Base-by-base conservation (phyloP, 2,113 vertebrate genomes). In the Notarius quadriscutis region DNA sequence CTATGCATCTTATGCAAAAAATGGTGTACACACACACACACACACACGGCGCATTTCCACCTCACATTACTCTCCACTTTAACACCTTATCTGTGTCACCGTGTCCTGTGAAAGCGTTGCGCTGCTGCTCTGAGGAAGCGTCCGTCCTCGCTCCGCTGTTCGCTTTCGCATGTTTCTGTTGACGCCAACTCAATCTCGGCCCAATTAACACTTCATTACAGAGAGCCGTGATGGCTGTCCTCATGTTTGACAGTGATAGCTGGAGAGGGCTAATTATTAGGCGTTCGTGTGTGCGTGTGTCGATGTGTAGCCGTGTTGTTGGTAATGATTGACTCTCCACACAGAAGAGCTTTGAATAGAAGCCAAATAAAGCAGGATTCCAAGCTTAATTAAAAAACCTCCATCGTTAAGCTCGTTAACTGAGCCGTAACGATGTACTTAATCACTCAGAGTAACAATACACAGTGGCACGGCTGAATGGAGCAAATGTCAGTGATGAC, bases 1-100 rank as follows among this genome's bases (percentile, higher is more conserved):
- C 3, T 97, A 97, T 53, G 96, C 96, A 69, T 96, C 95, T 79
- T 97, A 94, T 81, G 60, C 93, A 0, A 96, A 95, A 92, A 95
- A 96, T 22, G 96, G 98, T 98, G 84, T 50, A 81, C 69, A 84
- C 67, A 34, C 69, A 74, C 30, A n/a, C 74, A 63, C 77, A 34
- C 62, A 72, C 60, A 55, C 60, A 60, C 17, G 41, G 60, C 7
- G 2, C 30, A 78, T 78, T 79, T 55, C 25, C 50, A 67, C 57
- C 9, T 48, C 25, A 3, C 79, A 20, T 74, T n/a, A 72, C 18
- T 7, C 8, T 41, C 27, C 22, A 1, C 48, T 48, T 75, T 57
- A 81, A 71, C 62, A 51, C 63, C 30, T 81, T 60, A 58, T 50
- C 34, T 25, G 2, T n/a, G 48, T 30, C 11, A 22, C 7, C 18